Evolutionary conservation across 1,140 invertebrate species (phyloP).

Genomic region (Polypedilum pembai): DNA sequence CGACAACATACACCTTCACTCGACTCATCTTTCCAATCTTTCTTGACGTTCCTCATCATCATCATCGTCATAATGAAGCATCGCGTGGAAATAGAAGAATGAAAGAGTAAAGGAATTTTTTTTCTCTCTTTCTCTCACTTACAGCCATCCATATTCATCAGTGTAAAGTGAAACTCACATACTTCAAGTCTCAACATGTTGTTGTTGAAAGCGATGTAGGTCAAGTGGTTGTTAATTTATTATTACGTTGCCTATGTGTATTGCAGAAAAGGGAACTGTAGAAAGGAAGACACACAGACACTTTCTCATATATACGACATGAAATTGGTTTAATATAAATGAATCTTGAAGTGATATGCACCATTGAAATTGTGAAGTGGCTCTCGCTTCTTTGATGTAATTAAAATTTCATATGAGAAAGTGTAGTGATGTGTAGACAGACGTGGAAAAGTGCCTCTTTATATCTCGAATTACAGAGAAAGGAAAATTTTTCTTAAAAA

Average conservation of each 20-base stretch:
- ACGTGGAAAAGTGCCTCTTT: neutral
- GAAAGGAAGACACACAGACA: neutral
- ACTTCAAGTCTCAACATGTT: conserved; percentile 14
- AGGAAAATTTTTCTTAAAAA: no score
- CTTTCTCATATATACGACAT: neutral
- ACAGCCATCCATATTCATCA: conserved; percentile 14
- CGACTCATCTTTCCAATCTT: no score
- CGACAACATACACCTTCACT: no score
- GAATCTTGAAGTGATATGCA: conserved; percentile 12
- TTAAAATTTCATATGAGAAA: conserved; percentile 13
- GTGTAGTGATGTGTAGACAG: conserved; percentile 3
- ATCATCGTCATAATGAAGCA: no score
- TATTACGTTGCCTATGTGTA: conserved; percentile 23
- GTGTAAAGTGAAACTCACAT: conserved; percentile 17
- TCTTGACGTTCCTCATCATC: no score
- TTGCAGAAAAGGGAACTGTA: neutral
- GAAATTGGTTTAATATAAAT: conserved; percentile 7
- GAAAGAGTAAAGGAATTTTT: neutral
- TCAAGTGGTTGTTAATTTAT: conserved; percentile 28
- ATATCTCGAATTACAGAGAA: no score
- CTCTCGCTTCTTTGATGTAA: neutral
- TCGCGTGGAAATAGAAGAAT: neutral
- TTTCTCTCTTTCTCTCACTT: neutral
- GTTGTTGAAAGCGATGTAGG: conserved; percentile 24
- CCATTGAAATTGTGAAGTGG: neutral